phyloP scores from a whole-genome alignment of 2,113 vertebrate species.

The Cottus gobio region DNA sequence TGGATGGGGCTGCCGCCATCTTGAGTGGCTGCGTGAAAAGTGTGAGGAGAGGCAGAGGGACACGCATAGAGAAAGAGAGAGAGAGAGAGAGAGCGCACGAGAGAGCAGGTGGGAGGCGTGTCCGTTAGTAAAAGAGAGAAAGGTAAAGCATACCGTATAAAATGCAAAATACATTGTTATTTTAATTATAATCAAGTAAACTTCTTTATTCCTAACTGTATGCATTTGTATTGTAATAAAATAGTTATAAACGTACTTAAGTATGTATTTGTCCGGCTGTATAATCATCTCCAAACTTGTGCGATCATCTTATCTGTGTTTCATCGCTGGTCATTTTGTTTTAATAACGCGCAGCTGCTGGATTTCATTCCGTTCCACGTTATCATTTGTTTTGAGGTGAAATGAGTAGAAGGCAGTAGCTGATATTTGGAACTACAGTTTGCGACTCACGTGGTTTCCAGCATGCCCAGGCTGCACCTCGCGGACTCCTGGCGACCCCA shows the following conservation, averaged over 20 bases:
- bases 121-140: not conserved
- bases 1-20: slow-evolving; percentile 86
- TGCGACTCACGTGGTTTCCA: not conserved
- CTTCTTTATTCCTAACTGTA: not conserved
- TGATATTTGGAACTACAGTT: not conserved
- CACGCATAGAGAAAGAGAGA: slow-evolving; percentile 15
- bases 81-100: slow-evolving; percentile 3
- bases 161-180: not conserved
- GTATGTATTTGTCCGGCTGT: not conserved
- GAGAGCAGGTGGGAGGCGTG: slow-evolving; percentile 63
- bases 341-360: not conserved
- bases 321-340: not conserved
- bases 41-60: slow-evolving; percentile 59
- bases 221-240: not conserved
- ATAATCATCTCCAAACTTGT: not conserved
- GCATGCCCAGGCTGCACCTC: slow-evolving; percentile 17
- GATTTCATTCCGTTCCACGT: not conserved
- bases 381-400: not conserved
- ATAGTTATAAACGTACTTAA: not conserved
- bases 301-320: not conserved
- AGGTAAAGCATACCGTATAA: not conserved
- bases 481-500: slow-evolving; percentile 80
- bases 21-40: slow-evolving; percentile 80
- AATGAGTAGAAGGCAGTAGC: not conserved
- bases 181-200: not conserved